A percentile compares a stretch with the other conserved stretches of the same genome.
Conservation (phyloP, 64 coral and sea anemone species). For the Porites australiensis region DNA sequence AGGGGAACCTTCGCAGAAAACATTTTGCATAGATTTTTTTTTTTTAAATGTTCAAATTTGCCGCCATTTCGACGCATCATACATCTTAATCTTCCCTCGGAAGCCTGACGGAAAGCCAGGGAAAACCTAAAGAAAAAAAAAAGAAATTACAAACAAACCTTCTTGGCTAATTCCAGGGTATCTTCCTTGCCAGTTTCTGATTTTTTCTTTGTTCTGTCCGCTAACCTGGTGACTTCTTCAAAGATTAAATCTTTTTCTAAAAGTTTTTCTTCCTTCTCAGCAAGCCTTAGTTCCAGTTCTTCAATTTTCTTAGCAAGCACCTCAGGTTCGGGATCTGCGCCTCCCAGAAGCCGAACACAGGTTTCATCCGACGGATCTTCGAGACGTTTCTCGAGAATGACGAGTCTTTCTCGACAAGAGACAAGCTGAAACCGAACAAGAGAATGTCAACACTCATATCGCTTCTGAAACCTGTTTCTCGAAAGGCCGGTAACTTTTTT, state of each 20-base stretch:
- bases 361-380: constrained; percentile 86
- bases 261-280: constrained; percentile 98
- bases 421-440: constrained; percentile 58
- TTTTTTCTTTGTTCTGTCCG: constrained; percentile 96
- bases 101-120: background rate
- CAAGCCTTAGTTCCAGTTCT: constrained; percentile 89
- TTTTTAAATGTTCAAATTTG: too few species aligned
- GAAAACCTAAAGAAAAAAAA: background rate
- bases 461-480: too few species aligned
- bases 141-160: constrained; percentile 47
- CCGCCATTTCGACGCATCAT: too few species aligned
- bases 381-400: constrained; percentile 84
- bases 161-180: constrained; percentile 93
- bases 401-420: constrained; percentile 83
- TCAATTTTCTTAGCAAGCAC: constrained; percentile 89
- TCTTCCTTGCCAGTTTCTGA: constrained; percentile 97
- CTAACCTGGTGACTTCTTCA: constrained; percentile 95
- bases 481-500: too few species aligned
- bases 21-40: too few species aligned
- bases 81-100: background rate
- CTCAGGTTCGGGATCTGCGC: constrained; percentile 91
- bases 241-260: constrained; percentile 97
- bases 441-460: background rate
- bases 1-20: too few species aligned
- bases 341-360: constrained; percentile 83